Conservation (phyloP, 2,888 invertebrate genomes). For the Geophilus truncorum region DNA sequence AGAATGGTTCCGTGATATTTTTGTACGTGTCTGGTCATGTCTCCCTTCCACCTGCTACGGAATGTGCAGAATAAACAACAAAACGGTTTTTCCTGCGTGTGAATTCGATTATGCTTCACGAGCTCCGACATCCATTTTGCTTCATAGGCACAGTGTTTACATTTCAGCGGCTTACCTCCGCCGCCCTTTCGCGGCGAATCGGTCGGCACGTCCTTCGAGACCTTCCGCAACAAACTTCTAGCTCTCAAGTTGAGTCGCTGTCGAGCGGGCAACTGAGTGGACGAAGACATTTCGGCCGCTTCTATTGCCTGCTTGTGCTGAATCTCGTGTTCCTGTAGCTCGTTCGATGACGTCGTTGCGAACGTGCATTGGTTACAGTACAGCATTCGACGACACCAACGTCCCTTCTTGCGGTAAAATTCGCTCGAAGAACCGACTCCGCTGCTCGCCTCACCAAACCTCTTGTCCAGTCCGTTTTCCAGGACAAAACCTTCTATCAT, state of each 20-base stretch:
- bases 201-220: constrained; percentile 42
- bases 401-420: constrained; percentile 9
- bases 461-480: background rate
- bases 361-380: constrained; percentile 56
- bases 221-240: background rate
- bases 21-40: constrained; percentile 36
- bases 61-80: constrained; percentile 34
- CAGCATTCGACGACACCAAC: constrained; percentile 38
- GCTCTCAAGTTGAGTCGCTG: background rate
- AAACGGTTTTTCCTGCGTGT: constrained; percentile 39
- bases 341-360: constrained; percentile 57
- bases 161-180: constrained; percentile 3
- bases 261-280: background rate
- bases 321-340: constrained; percentile 55
- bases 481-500: background rate
- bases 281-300: background rate
- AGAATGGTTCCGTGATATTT: constrained; percentile 28
- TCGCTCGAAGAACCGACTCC: background rate
- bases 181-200: constrained; percentile 35
- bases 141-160: constrained; percentile 51
- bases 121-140: constrained; percentile 76
- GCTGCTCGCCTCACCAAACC: background rate
- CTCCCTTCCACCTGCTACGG: constrained; percentile 37
- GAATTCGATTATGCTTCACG: constrained; percentile 66
- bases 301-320: constrained; percentile 42